Conservation (phyloP, 2,888 invertebrate species). For the Carabus problematicus region DNA sequence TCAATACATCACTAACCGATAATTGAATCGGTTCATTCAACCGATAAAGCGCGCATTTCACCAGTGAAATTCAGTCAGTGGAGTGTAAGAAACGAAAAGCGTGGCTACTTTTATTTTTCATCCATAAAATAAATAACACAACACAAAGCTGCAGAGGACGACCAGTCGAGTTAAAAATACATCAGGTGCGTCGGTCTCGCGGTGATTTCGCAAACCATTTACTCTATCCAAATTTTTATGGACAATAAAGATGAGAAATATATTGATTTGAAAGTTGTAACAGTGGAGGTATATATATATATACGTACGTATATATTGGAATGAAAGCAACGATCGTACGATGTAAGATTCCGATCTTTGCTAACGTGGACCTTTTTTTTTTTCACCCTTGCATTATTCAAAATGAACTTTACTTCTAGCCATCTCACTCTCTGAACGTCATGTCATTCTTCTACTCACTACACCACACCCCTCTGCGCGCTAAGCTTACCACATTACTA, state of each 20-base stretch:
- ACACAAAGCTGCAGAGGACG: no score
- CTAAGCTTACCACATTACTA: background rate
- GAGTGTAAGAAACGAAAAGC: no score
- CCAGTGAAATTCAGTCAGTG: no score
- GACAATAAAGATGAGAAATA: constrained; percentile 30
- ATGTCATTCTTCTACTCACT: background rate
- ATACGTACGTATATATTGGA: background rate
- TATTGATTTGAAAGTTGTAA: constrained; percentile 23
- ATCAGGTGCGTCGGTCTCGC: constrained; percentile 23
- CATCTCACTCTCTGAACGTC: background rate
- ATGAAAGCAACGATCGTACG: background rate
- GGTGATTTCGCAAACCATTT: constrained; percentile 35
- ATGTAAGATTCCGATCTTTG: constrained; percentile 35
- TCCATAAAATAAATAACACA: no score
- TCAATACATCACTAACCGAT: no score
- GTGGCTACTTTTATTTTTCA: no score
- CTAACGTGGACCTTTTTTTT: constrained; percentile 21
- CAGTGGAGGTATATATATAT: background rate
- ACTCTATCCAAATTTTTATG: constrained; percentile 37
- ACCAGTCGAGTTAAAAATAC: background rate
- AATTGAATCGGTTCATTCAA: no score
- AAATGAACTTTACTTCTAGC: constrained; percentile 31
- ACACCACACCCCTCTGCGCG: no score
- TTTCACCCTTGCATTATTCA: constrained; percentile 37
- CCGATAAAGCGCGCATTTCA: no score